A percentile compares a stretch with the other conserved stretches of the same genome.
Evolutionary conservation across 30 jellyfish, hydroid and myxozoan species (phyloP).

Genomic region (Turritopsis dohrnii): DNA sequence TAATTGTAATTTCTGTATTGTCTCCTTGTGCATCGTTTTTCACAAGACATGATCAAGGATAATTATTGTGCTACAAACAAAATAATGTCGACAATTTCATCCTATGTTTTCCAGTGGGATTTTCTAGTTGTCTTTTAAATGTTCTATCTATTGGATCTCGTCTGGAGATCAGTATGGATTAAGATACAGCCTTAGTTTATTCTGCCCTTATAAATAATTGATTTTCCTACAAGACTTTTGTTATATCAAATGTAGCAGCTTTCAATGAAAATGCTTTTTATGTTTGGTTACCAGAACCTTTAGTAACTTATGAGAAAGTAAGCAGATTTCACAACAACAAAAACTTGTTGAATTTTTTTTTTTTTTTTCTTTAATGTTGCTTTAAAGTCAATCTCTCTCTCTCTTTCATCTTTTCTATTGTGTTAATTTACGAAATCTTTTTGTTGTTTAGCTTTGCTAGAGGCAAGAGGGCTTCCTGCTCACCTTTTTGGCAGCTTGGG

Average conservation of each 20-base stretch:
- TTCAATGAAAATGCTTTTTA: neutral
- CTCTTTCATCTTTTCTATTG: neutral
- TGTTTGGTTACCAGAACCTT: neutral
- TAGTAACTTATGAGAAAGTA: neutral
- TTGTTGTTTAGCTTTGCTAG: constrained; percentile 66
- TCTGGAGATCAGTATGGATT: neutral
- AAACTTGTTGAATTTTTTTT: neutral
- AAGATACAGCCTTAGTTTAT: neutral
- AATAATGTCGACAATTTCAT: too few species aligned
- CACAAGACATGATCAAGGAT: too few species aligned
- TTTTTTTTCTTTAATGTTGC: neutral
- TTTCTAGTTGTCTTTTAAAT: neutral
- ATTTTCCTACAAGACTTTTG: neutral
- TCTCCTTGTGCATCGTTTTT: too few species aligned
- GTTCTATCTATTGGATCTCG: neutral
- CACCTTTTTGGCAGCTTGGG: constrained; percentile 95
- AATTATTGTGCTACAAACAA: too few species aligned
- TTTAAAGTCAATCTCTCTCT: neutral
- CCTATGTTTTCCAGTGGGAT: neutral
- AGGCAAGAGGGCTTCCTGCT: constrained; percentile 99
- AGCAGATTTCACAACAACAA: too few species aligned
- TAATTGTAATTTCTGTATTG: too few species aligned
- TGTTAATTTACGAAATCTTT: neutral
- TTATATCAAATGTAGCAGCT: neutral
- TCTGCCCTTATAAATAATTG: neutral